Percentiles rank a stretch among this genome's conserved stretches.
phyloP scores from a whole-genome alignment of 2,797 vertebrate genomes.

The Gila robusta region DNA sequence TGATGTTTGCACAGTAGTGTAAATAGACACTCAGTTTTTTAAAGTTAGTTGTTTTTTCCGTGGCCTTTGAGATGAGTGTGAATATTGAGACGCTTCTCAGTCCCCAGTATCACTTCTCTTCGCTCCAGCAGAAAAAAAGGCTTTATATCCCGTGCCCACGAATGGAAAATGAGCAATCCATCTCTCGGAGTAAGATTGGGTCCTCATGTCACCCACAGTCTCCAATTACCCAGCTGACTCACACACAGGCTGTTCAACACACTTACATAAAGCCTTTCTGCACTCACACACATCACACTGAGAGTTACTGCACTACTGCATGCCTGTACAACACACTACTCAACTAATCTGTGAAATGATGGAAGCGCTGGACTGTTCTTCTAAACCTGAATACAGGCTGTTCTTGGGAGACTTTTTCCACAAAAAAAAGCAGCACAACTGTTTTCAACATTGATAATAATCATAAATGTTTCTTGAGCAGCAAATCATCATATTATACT shows the following conservation, averaged over 20 bases:
- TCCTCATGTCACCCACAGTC: conserved; percentile 55
- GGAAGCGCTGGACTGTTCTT: neutral
- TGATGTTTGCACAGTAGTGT: too few relatives aligned
- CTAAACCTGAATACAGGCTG: neutral
- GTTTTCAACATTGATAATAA: too few relatives aligned
- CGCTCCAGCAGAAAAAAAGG: conserved; percentile 47
- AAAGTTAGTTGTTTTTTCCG: neutral
- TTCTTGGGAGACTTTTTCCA: too few relatives aligned
- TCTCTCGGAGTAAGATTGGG: conserved; percentile 38
- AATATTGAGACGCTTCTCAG: neutral
- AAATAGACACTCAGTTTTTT: too few relatives aligned
- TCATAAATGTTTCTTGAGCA: too few relatives aligned
- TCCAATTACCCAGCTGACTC: conserved; percentile 63
- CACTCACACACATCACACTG: neutral
- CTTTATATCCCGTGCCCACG: conserved; percentile 40
- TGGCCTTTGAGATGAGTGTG: neutral
- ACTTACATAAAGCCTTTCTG: conserved; percentile 61
- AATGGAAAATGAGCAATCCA: conserved; percentile 53
- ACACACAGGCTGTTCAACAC: conserved; percentile 43
- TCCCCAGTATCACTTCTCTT: conserved; percentile 20
- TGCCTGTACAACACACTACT: neutral
- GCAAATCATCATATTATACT: too few relatives aligned
- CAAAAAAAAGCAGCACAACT: neutral
- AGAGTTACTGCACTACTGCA: neutral
- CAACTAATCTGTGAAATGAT: neutral